phyloP scores from a whole-genome alignment of 2,888 invertebrate genomes.

The Meiosimyza platycephala region DNA sequence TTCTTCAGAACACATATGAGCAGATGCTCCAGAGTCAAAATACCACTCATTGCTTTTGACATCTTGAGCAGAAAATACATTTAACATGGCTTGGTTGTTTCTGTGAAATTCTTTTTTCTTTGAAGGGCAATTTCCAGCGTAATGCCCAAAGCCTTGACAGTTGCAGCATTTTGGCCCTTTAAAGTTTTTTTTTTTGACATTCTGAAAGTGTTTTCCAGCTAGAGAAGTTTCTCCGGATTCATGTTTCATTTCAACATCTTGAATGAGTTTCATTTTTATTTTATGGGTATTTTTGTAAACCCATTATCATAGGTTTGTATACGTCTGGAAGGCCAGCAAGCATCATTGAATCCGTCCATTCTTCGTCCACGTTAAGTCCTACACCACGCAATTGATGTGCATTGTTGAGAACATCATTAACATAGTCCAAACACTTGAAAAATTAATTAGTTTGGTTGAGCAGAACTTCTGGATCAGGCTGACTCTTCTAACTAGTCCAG shows the following conservation, averaged over 20 bases:
- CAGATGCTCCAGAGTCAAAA: no score
- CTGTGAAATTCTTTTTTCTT: no score
- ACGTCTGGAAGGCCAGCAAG: conserved; percentile 32
- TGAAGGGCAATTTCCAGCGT: no score
- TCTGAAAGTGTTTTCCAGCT: no score
- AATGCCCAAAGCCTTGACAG: no score
- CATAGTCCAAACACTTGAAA: conserved; percentile 2
- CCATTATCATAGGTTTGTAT: conserved; percentile 34
- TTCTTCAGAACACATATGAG: no score
- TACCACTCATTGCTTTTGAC: no score
- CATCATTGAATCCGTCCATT: conserved; percentile 34
- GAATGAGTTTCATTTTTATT: conserved; percentile 35
- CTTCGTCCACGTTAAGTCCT: conserved; percentile 21
- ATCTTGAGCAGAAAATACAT: no score
- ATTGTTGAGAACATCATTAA: conserved; percentile 16
- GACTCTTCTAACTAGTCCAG: conserved; percentile 3
- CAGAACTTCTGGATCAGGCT: conserved; percentile 13
- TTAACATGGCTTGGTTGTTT: no score
- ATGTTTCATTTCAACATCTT: conserved; percentile 13
- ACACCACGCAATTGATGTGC: conserved; percentile 19
- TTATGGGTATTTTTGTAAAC: conserved; percentile 32
- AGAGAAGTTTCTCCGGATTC: no score
- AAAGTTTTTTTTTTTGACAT: no score
- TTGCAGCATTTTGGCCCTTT: no score
- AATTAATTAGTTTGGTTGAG: conserved; percentile 18